phyloP scores from a whole-genome alignment of 2,797 vertebrate genomes.

The Tapera naevia region DNA sequence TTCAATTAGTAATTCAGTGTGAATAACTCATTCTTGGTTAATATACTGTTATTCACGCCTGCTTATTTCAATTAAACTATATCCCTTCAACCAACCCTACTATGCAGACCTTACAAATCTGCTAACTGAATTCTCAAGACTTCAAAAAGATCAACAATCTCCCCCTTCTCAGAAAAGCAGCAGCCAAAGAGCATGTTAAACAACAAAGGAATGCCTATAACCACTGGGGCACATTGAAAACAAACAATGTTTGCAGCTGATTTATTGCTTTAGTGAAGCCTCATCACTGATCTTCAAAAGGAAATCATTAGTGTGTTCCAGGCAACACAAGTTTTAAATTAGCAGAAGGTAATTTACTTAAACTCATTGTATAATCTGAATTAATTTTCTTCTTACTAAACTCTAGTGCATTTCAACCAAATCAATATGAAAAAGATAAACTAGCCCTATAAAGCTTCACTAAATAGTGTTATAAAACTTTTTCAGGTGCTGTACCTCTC shows the following conservation, averaged over 20 bases:
- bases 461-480: not conserved
- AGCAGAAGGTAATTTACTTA: not conserved
- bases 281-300: not conserved
- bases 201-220: not conserved
- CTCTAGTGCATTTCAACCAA: not conserved
- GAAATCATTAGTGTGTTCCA: not conserved
- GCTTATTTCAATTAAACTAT: not conserved
- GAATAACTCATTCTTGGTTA: constrained; percentile 26
- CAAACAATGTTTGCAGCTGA: not conserved
- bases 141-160: not conserved
- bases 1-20: constrained; percentile 2
- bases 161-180: not conserved
- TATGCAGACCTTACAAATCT: not conserved
- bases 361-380: not conserved
- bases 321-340: not conserved
- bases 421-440: not conserved
- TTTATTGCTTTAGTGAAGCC: not conserved
- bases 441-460: not conserved
- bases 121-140: not conserved
- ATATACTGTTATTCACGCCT: not conserved
- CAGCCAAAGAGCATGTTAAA: not conserved
- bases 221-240: not conserved
- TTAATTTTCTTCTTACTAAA: not conserved
- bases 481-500: not conserved
- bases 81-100: not conserved